Base-by-base conservation (phyloP, 1,140 invertebrate genomes). In the Sesamia nonagrioides region DNA sequence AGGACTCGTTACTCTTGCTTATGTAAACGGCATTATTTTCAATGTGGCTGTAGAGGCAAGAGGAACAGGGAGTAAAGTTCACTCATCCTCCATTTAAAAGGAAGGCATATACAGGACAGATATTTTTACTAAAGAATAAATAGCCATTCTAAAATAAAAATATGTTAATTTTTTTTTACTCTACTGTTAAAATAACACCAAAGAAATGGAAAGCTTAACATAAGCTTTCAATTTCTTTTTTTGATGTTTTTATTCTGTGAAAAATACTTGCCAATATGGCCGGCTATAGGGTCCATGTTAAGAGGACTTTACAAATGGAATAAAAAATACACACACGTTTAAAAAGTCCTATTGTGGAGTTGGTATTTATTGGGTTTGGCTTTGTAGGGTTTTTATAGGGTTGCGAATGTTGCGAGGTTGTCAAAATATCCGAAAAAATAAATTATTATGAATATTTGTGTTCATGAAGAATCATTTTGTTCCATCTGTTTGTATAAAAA, bases 261-360 rank as follows among this genome's bases (percentile, higher is more conserved):
- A 71, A 18, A 71, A 54, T 54, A 71, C 48, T 52, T 71, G 15
- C 27, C 72, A 17, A 54, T 56, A 56, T 45, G 54, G n/a, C 7
- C 6, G 3, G 33, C 71, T 5, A 61, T 75, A 48, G 72, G 18
- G 56, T 9, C 18, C 9, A 11, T 48, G 72, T 75, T 75, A 75
- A 63, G 21, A 61, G 21, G 40, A 61, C 18, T 75, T 63, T 48
- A 21, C 61, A 79, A 73, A 79, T 54, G 63, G 66, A 79, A 66
- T 61, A 68, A 79, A 73, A 73, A 27, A 63, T 13, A 40, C 27
- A 76, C 17, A 56, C 27, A 58, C 27, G 78, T 66, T 68, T 45
- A 42, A 66, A 72, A 74, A 66, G 58, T 76, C 75, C 69, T 74
- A 72, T 77, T 78, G 80, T 78, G n/a, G 18, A 74, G 71, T 74